Base-by-base conservation (phyloP, 2,888 invertebrate species). In the Suillia variegata region DNA sequence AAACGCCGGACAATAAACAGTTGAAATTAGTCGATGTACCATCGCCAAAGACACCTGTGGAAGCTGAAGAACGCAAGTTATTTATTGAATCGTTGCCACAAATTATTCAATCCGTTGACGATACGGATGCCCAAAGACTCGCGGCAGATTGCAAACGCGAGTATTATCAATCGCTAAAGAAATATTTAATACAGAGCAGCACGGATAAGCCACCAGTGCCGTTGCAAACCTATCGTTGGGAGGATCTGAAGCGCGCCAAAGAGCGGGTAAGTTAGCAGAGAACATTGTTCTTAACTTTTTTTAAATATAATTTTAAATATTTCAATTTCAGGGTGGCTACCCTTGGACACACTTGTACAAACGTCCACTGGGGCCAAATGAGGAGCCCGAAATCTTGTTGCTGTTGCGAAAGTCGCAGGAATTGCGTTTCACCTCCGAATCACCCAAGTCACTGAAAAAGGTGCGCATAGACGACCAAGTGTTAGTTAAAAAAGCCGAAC, bases 281-380 rank as follows among this genome's bases (percentile, higher is more conserved):
- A 22, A 1, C 24, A 2, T 1, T 26, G 20, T 18, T 26, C 10
- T 5, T 6, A 26, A 26, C 10, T 26, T n/a, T 26, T 52, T 52
- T 17, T 6, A 50, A 20, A 26, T 10, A 6, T 6, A 26, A 26
- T 26, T 6, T 10, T 38, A 21, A 21, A 42, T 20, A 17, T 38
- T 54, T n/a, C 12, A 22, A 31, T 33, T 3, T 10, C 2, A 86
- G 76, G 92, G 92, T 64, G 88, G 88, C 49, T 92, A 92, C 76
- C 92, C 92, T 68, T 92, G 92, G 91, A 92, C 92, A 13, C 87
- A 91, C 80, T 82, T 92, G 22, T 85, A 89, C 71, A 91, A 91
- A 78, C 85, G 84, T 21, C 87, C 88, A 0, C 79, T 88, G 20
- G 82, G 82, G 31, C 77, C 80, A 3, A 75, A 81, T 65, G 83